A percentile compares a stretch with the other conserved stretches of the same genome.
These are phyloP conservation scores for Mus minutoides DNA, from an alignment of 2,797 vertebrate species.

Conservation along the genomic window DNA sequence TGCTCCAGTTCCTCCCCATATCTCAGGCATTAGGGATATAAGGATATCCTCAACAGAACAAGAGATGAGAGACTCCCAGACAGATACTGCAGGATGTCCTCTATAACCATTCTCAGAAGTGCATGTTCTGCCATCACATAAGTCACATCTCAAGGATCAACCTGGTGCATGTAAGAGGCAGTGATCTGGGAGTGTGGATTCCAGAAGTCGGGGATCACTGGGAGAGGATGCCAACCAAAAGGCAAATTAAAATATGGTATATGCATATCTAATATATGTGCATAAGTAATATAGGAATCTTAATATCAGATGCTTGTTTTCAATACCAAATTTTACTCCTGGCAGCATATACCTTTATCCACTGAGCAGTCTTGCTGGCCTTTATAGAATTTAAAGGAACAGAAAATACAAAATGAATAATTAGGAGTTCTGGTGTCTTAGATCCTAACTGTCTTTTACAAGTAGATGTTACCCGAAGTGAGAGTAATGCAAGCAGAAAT, in stretches of 20 bases:
- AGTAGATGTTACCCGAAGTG: neutral
- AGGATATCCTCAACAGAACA: neutral
- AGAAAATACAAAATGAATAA: constrained; percentile 35
- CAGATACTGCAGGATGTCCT: neutral
- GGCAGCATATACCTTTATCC: neutral
- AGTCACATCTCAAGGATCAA: neutral
- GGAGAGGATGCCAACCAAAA: neutral
- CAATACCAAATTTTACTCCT: constrained; percentile 14
- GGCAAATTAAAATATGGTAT: neutral
- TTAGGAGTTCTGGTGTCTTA: neutral
- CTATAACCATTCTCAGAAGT: neutral
- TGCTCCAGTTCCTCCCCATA: neutral
- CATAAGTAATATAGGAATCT: neutral
- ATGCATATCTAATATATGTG: neutral
- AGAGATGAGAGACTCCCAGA: neutral
- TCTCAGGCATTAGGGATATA: neutral
- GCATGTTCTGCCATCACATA: neutral
- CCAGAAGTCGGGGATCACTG: neutral
- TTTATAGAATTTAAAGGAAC: constrained; percentile 41
- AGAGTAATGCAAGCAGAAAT: constrained; percentile 3
- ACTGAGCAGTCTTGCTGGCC: neutral
- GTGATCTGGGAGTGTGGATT: neutral
- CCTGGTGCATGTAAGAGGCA: neutral
- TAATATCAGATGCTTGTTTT: neutral
- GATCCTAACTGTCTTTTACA: neutral